phyloP scores from a whole-genome alignment of 2,888 invertebrate genomes.

The Elmis aenea region DNA sequence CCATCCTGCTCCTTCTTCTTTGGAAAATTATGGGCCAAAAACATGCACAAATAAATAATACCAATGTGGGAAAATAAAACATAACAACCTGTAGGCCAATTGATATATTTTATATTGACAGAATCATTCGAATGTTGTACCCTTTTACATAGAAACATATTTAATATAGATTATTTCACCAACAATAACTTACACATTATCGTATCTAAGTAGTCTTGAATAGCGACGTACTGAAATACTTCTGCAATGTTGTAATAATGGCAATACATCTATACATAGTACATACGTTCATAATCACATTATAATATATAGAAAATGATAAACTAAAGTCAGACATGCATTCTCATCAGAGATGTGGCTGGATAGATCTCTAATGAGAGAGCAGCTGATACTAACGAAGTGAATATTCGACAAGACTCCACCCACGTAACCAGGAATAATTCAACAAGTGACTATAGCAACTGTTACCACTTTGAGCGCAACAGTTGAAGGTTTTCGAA shows the following conservation, averaged over 20 bases:
- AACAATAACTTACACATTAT: slow-evolving; percentile 4
- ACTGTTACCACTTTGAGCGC: too few species aligned
- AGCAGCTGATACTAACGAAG: too few species aligned
- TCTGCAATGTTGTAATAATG: slow-evolving; percentile 12
- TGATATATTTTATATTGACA: slow-evolving; percentile 49
- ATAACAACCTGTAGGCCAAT: slow-evolving; percentile 46
- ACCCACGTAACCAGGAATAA: too few species aligned
- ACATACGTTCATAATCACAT: slow-evolving; percentile 43
- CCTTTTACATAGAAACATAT: slow-evolving; percentile 44
- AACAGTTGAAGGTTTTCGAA: too few species aligned
- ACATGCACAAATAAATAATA: too few species aligned
- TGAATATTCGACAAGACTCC: slow-evolving; percentile 1
- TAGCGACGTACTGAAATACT: slow-evolving; percentile 8
- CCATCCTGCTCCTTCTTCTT: too few species aligned
- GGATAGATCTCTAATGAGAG: slow-evolving; percentile 67
- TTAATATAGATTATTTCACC: slow-evolving; percentile 13
- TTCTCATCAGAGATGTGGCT: slow-evolving; percentile 69
- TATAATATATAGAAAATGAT: slow-evolving; percentile 23
- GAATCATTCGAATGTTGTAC: slow-evolving; percentile 47
- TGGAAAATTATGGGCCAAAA: too few species aligned
- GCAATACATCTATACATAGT: slow-evolving; percentile 35
- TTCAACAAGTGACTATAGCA: too few species aligned
- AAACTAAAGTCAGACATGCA: slow-evolving; percentile 36
- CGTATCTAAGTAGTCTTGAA: too few species aligned
- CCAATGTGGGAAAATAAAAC: too few species aligned